phyloP scores from a whole-genome alignment of 2,797 vertebrate species.

The Vultur gryphus region DNA sequence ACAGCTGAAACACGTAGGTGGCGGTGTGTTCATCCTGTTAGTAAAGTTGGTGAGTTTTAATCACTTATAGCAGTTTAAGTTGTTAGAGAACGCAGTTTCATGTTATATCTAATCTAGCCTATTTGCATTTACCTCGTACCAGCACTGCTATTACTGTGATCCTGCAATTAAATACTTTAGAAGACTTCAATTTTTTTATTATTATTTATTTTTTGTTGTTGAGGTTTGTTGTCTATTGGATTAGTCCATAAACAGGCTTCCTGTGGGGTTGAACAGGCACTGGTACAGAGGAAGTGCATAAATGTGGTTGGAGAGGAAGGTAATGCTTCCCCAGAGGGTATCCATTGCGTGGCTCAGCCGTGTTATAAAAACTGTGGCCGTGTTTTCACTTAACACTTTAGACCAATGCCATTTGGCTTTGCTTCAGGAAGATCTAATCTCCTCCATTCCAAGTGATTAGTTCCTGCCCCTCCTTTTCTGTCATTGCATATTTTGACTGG shows the following conservation, averaged over 20 bases:
- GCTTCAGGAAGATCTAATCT: neutral
- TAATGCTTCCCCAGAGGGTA: neutral
- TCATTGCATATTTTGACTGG: neutral
- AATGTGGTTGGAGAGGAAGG: neutral
- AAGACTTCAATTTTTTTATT: neutral
- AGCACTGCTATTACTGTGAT: neutral
- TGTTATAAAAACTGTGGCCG: neutral
- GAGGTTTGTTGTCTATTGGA: neutral
- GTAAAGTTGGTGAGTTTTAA: neutral
- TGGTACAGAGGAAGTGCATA: neutral
- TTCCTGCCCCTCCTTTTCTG: neutral
- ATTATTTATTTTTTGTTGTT: neutral
- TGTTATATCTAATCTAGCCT: neutral
- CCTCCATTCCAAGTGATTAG: neutral
- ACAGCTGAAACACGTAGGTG: neutral
- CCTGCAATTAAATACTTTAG: neutral
- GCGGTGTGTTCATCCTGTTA: neutral
- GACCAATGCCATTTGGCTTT: neutral
- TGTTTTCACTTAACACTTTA: neutral
- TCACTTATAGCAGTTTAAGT: neutral
- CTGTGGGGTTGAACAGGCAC: neutral
- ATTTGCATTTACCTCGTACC: neutral
- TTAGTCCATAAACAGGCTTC: neutral
- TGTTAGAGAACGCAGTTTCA: neutral
- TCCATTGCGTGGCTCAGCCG: accelerated